A percentile compares a stretch with the other conserved stretches of the same genome.
phyloP scores from a whole-genome alignment of 1,140 invertebrate species.

The Atta colombica region DNA sequence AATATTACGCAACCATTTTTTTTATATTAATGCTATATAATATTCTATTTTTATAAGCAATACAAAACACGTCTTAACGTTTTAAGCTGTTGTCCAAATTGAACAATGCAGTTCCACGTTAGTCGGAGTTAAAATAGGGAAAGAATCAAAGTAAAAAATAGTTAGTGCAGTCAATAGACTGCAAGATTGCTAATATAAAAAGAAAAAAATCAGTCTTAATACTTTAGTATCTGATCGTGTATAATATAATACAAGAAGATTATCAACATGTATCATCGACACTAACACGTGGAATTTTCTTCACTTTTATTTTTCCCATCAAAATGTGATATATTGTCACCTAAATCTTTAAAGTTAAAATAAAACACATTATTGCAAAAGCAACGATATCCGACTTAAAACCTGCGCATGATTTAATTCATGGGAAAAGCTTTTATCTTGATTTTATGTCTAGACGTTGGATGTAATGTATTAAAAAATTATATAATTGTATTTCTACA shows the following conservation, averaged over 20 bases:
- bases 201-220: no score
- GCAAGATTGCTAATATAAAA: no score
- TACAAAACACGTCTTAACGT: no score
- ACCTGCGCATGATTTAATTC: slow-evolving; percentile 5
- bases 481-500: not conserved
- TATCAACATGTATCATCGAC: slow-evolving; percentile 41
- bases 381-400: slow-evolving; percentile 33
- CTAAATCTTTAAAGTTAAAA: slow-evolving; percentile 66
- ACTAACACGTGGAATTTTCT: not conserved
- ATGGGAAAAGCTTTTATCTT: not conserved
- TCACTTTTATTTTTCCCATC: not conserved
- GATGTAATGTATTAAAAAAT: not conserved
- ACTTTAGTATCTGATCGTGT: not conserved
- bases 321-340: slow-evolving; percentile 22
- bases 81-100: no score
- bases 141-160: no score
- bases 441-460: slow-evolving; percentile 8
- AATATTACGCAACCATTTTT: no score
- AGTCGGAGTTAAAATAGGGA: no score
- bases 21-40: no score
- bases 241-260: not conserved
- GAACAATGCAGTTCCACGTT: no score
- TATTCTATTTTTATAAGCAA: no score
- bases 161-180: no score
- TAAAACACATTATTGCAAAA: slow-evolving; percentile 44